Base-by-base conservation (phyloP, 2,797 vertebrate genomes). In the Notamacropus eugenii region DNA sequence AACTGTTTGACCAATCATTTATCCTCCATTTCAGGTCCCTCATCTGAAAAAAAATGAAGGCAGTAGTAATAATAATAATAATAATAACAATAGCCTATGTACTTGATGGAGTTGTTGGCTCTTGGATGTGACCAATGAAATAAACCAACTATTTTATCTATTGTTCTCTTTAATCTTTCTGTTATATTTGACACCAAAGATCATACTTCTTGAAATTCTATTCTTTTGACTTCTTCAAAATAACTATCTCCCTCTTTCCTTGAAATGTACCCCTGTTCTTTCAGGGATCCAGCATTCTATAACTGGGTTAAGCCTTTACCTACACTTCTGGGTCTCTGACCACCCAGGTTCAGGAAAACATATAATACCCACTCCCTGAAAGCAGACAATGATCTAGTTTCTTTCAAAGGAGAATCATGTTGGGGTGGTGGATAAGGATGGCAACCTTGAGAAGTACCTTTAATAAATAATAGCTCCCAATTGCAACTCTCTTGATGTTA, bases 31-130 rank as follows among this genome's bases (percentile, higher is more conserved):
- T 31, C 46, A 87, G 29, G 87, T 91, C 90, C 29, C 57, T 92
- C 91, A 91, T 93, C 96, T 91, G 34, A 67, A 92, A 94, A 93
- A 40, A n/a, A n/a, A 2, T 52, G 57, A 6, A 58, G 57, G 6
- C 6, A 6, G 22, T 28, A 58, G 28, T 58, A 58, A 28, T 58
- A 58, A 28, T 28, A 58, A 16, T 16, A 19, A 67, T 29, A 10
- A 59, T 31, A 29, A 13, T 74, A 74, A 22, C 40, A 74, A 46
- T 10, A 46, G 9, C 5, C 16, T 82, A 40, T 82, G 1, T 82
- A 24, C 67, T 40, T 82, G 16, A 46, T 82, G 1, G n/a, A 82
- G n/a, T 82, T 82, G 16, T 46, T 82, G n/a, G 13, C 10, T 2
- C 16, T 22, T 82, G 22, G 67, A 82, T 40, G 27, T 46, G 67